Conservation (phyloP, 2,113 vertebrate genomes). For the Petrocephalus microphthalmus region DNA sequence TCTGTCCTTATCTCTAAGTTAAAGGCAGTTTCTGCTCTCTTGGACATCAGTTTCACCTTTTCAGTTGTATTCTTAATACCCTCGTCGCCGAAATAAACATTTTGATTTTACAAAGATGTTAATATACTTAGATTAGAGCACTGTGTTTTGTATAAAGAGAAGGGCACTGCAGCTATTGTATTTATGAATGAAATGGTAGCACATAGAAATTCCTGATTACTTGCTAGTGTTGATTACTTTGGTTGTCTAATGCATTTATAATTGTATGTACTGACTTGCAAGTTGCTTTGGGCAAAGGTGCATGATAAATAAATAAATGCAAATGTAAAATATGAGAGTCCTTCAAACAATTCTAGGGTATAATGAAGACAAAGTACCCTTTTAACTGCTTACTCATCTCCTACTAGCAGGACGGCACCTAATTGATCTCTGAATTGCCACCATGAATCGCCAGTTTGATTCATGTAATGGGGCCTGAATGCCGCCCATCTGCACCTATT, state of each 20-base stretch:
- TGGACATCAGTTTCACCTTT: background rate
- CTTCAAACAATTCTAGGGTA: background rate
- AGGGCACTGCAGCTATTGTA: background rate
- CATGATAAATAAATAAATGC: background rate
- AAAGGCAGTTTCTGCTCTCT: background rate
- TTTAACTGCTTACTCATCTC: conserved; percentile 4
- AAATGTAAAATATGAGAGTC: background rate
- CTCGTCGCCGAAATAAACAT: background rate
- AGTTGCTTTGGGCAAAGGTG: background rate
- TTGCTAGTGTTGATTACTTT: background rate
- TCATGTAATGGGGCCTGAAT: conserved; percentile 10
- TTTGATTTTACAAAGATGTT: background rate
- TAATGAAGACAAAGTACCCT: background rate
- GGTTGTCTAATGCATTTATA: background rate
- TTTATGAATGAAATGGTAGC: background rate
- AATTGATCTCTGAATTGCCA: background rate
- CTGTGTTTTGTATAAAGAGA: background rate
- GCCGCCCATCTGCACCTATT: conserved; percentile 3
- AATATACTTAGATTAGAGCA: background rate
- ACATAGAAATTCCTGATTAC: background rate
- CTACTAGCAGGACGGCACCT: background rate
- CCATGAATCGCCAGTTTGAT: background rate
- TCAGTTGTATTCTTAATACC: background rate
- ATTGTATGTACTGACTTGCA: background rate
- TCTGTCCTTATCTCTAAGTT: background rate